Conservation (phyloP, 2,797 vertebrate species). For the Carduelis carduelis region DNA sequence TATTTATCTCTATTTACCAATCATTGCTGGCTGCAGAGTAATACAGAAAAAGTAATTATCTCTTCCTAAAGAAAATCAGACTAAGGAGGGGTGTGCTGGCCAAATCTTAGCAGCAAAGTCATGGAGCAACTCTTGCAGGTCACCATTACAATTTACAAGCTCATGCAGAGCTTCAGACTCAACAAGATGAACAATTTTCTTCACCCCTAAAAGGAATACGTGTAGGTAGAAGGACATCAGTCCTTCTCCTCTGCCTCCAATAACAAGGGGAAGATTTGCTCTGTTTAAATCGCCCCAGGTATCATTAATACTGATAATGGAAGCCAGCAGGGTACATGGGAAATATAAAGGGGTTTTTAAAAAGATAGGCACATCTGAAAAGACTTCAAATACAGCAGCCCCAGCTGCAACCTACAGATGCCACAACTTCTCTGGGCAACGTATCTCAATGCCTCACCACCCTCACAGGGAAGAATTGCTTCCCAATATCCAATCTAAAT, state of each 20-base stretch:
- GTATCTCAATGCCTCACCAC: not conserved
- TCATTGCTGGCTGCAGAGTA: not conserved
- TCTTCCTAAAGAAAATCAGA: not conserved
- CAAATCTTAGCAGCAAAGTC: not conserved
- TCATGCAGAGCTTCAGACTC: not conserved
- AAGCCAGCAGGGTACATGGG: not conserved
- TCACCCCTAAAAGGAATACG: rapidly evolving
- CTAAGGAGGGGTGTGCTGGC: not conserved
- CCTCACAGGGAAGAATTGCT: not conserved
- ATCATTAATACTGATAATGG: not conserved
- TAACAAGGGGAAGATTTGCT: not conserved
- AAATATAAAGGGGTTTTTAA: not conserved
- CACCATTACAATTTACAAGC: not conserved
- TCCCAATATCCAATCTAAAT: not conserved
- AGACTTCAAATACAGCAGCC: not conserved
- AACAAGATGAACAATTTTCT: not conserved
- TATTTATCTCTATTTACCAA: not conserved
- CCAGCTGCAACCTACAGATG: not conserved
- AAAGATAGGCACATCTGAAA: not conserved
- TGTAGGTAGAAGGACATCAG: not conserved
- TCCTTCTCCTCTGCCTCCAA: not conserved
- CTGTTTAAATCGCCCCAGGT: not conserved
- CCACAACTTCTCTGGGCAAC: not conserved
- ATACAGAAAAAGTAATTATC: not conserved
- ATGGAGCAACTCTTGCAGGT: not conserved